phyloP scores from a whole-genome alignment of 2,888 invertebrate species.

The Stegana nigrithorax region DNA sequence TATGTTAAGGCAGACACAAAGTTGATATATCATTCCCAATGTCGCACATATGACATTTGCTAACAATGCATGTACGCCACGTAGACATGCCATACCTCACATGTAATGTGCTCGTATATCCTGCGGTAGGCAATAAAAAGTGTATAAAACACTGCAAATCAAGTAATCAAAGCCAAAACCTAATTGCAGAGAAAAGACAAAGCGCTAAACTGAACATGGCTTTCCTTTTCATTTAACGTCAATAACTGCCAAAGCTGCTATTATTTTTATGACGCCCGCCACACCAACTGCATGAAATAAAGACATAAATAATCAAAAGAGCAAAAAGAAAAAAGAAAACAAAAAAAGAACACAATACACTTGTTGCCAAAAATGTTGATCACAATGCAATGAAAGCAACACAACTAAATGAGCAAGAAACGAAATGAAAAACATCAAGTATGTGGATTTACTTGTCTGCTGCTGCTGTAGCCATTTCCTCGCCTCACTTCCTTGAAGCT shows the following conservation, averaged over 20 bases:
- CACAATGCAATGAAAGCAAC: conserved; percentile 39
- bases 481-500: background rate
- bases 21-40: background rate
- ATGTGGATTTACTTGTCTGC: background rate
- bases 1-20: background rate
- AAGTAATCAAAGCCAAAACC: background rate
- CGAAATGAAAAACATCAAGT: conserved; percentile 24
- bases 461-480: background rate
- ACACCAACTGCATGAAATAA: conserved; percentile 1
- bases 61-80: no score
- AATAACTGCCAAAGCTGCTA: no score
- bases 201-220: background rate
- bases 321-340: background rate
- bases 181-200: conserved; percentile 3
- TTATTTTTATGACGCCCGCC: no score
- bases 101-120: background rate
- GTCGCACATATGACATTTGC: background rate
- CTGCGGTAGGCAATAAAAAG: background rate
- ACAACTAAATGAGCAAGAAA: conserved; percentile 39
- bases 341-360: no score
- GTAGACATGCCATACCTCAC: no score
- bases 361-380: no score
- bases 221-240: background rate
- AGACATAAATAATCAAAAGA: background rate
- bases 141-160: background rate